Base-by-base conservation (phyloP, 2,888 invertebrate genomes). In the Drosophila mulleri region DNA sequence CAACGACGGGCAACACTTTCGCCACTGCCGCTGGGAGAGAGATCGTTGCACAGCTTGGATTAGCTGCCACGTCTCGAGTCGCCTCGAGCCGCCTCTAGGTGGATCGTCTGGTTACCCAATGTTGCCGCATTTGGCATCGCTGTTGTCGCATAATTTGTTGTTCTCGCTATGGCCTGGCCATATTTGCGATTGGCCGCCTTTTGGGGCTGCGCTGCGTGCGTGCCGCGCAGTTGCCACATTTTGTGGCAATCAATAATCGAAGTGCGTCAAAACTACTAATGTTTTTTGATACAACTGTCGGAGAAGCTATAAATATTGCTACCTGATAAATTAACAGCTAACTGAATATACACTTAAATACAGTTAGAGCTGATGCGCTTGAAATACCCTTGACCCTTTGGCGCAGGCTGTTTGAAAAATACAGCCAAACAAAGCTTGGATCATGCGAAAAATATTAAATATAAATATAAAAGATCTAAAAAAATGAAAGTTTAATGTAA, bases 231-330 rank as follows among this genome's bases (percentile, higher is more conserved):
- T 87, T 85, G 85, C 88, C 84, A 85, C 84, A 89, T 84, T 84
- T 84, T 72, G 84, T 84, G 85, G 84, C 88, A 89, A 85, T 85
- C 84, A 88, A 85, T 85, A 89, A 80, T 45, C 86, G 83, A 89
- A 78, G 88, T 85, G 83, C 86, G 83, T 82, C 88, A 80, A 85
- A 67, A 59, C 54, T 66, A 87, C 89, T 84, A 84, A 84, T 88
- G 82, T 83, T 84, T 84, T 54, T 72, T 84, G 71, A 12, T 29
- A 70, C 78, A 67, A 62, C 54, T 32, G 18, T 54, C 56, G 23
- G 18, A 44, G 47, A 12, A 20, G 8, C 63, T 48, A 77, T 69
- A 77, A 78, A 73, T 81, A 71, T 26, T 20, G 35, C 16, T 42
- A 8, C 6, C 45, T 35, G 26, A 57, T 67, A 68, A 68, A 48